Conservation (phyloP, 92 coral and sea anemone genomes). For the Ricordea florida region DNA sequence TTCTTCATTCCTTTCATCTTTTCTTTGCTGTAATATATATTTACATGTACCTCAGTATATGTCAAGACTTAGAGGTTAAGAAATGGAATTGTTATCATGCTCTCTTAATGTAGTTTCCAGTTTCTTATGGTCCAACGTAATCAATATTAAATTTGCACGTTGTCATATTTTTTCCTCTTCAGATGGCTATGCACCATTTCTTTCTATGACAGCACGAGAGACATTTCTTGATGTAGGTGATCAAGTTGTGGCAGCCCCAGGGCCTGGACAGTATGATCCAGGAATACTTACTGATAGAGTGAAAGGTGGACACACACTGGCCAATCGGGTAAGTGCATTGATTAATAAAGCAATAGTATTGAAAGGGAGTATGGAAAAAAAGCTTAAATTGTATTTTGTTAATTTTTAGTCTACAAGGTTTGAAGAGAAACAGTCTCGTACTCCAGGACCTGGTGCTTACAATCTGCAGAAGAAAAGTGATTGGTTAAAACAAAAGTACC, state of each 20-base stretch:
- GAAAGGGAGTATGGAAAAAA: background rate
- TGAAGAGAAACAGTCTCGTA: slow-evolving; percentile 31
- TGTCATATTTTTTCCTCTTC: background rate
- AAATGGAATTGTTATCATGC: too few relatives aligned
- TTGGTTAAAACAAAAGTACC: slow-evolving; percentile 81
- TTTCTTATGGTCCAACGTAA: background rate
- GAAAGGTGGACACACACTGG: slow-evolving; percentile 86
- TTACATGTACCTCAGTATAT: too few relatives aligned
- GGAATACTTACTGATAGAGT: slow-evolving; percentile 66
- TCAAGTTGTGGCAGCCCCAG: slow-evolving; percentile 92
- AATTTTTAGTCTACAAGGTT: slow-evolving; percentile 74
- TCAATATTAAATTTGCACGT: background rate
- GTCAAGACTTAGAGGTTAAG: too few relatives aligned
- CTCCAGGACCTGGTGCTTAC: slow-evolving; percentile 97
- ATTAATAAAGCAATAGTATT: too few relatives aligned
- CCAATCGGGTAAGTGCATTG: slow-evolving; percentile 67
- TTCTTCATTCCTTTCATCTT: too few relatives aligned
- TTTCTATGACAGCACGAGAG: slow-evolving; percentile 96
- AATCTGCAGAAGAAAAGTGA: slow-evolving; percentile 89
- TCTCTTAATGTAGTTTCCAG: too few relatives aligned
- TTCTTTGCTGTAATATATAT: too few relatives aligned
- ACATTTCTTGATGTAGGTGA: slow-evolving; percentile 94
- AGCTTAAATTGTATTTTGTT: background rate
- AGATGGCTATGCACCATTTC: slow-evolving; percentile 98
- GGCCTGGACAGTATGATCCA: slow-evolving; percentile 96